Percentiles rank a stretch among this genome's conserved stretches.
phyloP scores from a whole-genome alignment of 2,113 vertebrate species.

The Psettodes erumei region DNA sequence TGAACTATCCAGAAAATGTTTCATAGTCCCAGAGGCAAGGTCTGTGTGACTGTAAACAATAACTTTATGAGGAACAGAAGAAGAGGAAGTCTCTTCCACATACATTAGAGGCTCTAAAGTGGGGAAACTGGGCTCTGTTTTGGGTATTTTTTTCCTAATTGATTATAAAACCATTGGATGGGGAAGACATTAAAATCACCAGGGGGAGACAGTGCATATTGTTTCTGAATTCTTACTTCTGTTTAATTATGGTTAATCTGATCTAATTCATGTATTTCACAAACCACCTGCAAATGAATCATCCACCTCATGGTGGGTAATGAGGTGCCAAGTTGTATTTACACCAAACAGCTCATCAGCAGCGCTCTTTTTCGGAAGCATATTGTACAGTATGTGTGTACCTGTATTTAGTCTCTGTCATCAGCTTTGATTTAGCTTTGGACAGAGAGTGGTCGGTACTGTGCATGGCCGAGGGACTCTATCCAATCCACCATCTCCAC shows the following conservation, averaged over 20 bases:
- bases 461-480: background rate
- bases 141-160: slow-evolving; percentile 3
- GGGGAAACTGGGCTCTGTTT: background rate
- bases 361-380: background rate
- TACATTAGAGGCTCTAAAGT: background rate
- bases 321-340: slow-evolving; percentile 35
- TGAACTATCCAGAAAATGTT: slow-evolving; percentile 44
- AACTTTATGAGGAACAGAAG: slow-evolving; percentile 35
- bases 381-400: background rate
- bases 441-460: background rate
- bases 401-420: slow-evolving; percentile 42
- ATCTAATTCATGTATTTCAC: slow-evolving; percentile 24
- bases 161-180: slow-evolving; percentile 17
- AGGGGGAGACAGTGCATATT: background rate
- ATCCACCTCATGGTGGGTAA: slow-evolving; percentile 7
- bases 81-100: slow-evolving; percentile 19
- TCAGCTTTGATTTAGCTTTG: slow-evolving; percentile 52
- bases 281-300: slow-evolving; percentile 19
- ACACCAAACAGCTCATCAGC: slow-evolving; percentile 34
- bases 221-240: background rate
- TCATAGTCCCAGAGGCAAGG: slow-evolving; percentile 36
- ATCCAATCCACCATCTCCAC: slow-evolving; percentile 42
- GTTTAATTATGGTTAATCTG: slow-evolving; percentile 27
- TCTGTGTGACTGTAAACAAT: slow-evolving; percentile 36
- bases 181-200: slow-evolving; percentile 17